Percentiles rank a stretch among this genome's conserved stretches.
phyloP scores from a whole-genome alignment of 2,888 invertebrate genomes.

The Odiellus spinosus region DNA sequence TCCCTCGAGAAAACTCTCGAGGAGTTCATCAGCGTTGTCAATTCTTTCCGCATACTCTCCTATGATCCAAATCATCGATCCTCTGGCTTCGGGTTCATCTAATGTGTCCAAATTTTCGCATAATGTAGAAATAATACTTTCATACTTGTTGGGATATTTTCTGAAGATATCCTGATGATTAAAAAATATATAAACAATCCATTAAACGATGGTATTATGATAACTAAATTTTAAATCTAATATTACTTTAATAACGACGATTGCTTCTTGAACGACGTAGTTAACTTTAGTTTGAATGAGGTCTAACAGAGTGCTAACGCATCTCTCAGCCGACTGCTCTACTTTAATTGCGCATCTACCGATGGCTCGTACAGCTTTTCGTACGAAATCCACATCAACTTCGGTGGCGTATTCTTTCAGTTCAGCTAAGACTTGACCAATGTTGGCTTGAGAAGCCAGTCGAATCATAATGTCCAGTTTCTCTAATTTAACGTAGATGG shows the following conservation, averaged over 20 bases:
- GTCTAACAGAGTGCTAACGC: constrained; percentile 91
- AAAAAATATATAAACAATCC: background rate
- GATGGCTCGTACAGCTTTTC: constrained; percentile 96
- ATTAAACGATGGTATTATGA: background rate
- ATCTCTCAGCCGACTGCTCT: constrained; percentile 94
- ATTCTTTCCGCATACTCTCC: constrained; percentile 99
- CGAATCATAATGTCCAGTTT: constrained; percentile 99
- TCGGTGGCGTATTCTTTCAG: constrained; percentile 97
- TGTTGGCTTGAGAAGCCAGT: constrained; percentile 91
- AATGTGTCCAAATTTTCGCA: constrained; percentile 97
- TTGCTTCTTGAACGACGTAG: constrained; percentile 99
- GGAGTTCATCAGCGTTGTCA: constrained; percentile 94
- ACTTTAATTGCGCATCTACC: constrained; percentile 97
- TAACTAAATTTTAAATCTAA: constrained; percentile 1
- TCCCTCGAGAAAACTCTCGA: constrained; percentile 95
- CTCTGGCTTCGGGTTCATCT: constrained; percentile 96
- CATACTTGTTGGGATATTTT: constrained; percentile 97
- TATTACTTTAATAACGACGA: constrained; percentile 79
- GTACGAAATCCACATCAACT: constrained; percentile 97
- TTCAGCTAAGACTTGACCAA: constrained; percentile 93
- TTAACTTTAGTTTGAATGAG: constrained; percentile 98
- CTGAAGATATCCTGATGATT: constrained; percentile 59
- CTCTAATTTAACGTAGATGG: constrained; percentile 97
- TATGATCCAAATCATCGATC: constrained; percentile 79
- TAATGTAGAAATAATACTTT: constrained; percentile 95